Evolutionary conservation across 2,797 vertebrate genomes (phyloP).

Genomic region (Sebastes taczanowskii): DNA sequence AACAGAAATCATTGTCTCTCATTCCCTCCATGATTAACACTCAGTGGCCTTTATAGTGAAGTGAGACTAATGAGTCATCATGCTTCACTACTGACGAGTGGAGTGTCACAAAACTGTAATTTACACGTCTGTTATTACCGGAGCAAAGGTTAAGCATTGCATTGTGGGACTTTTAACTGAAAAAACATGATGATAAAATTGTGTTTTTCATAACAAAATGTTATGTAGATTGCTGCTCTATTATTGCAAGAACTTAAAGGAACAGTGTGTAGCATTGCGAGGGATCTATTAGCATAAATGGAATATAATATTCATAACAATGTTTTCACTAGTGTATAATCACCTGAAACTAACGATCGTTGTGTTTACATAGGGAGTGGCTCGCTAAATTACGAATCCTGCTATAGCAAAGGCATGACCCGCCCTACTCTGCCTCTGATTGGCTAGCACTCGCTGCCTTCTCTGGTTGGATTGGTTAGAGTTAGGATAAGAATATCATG

Average conservation of each 20-base stretch:
- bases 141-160: not conserved
- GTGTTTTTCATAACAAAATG: not conserved
- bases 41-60: not conserved
- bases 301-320: no score
- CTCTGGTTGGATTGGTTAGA: no score
- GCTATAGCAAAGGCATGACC: no score
- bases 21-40: not conserved
- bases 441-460: no score
- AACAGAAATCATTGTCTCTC: not conserved
- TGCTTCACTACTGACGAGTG: not conserved
- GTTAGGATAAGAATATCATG: no score
- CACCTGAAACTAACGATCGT: no score
- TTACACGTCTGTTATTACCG: not conserved
- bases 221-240: not conserved
- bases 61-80: constrained; percentile 8
- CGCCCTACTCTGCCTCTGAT: no score
- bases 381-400: no score
- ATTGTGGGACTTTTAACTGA: not conserved
- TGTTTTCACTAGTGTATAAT: no score
- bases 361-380: no score
- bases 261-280: no score
- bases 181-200: not conserved
- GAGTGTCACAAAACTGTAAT: constrained; percentile 31
- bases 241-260: not conserved
- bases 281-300: no score